These are phyloP conservation scores for Urophycis tenuis DNA, from an alignment of 2,797 vertebrate species.

Conservation along the genomic window DNA sequence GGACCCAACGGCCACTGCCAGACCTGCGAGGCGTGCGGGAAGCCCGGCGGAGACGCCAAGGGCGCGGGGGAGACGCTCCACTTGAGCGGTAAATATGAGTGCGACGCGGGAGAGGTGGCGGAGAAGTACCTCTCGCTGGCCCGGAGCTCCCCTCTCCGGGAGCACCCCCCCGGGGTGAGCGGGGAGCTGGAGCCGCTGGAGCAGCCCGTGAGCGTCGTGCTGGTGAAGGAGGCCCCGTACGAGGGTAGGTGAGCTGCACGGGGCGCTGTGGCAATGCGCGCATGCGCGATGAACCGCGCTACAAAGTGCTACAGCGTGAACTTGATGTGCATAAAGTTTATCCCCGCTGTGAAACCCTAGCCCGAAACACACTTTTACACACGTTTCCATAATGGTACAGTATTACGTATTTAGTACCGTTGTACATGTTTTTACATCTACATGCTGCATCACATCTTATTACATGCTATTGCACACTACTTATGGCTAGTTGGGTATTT, in stretches of 20 bases:
- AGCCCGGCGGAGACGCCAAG: conserved; percentile 59
- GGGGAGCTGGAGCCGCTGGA: conserved; percentile 54
- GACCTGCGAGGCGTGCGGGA: conserved; percentile 64
- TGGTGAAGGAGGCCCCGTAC: conserved; percentile 80
- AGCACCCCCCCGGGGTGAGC: conserved; percentile 39
- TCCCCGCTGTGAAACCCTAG: no score
- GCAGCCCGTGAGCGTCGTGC: conserved; percentile 79
- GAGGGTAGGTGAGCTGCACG: conserved; percentile 81
- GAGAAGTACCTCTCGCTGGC: conserved; percentile 50
- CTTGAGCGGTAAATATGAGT: conserved; percentile 67
- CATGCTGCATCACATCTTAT: no score
- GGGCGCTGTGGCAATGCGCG: no score
- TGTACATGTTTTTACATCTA: no score
- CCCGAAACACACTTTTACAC: no score
- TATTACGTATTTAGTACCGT: no score
- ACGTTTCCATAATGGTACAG: no score
- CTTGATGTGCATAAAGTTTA: no score
- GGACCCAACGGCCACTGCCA: conserved; percentile 49
- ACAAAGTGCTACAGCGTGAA: no score
- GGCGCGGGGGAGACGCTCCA: conserved; percentile 48
- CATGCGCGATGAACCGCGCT: no score
- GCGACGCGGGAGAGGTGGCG: conserved; percentile 38
- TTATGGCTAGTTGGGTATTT: no score
- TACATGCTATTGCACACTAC: no score
- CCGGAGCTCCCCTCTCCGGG: conserved; percentile 72